Percentiles rank a stretch among this genome's conserved stretches.
These are phyloP conservation scores for Cirrhinus molitorella DNA, from an alignment of 2,797 vertebrate species.

Conservation along the genomic window DNA sequence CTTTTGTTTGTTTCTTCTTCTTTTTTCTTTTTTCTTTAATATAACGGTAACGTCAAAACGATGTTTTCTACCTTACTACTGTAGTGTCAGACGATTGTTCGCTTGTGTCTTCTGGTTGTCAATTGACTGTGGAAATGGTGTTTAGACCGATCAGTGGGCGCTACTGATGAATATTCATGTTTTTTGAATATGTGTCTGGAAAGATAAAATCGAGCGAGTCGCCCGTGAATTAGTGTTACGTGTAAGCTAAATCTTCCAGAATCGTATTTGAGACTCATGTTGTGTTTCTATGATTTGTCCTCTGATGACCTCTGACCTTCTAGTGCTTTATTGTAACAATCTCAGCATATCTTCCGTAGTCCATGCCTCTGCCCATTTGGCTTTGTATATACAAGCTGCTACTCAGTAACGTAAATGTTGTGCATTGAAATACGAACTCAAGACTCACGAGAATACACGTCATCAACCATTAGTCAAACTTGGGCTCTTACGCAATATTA, in stretches of 20 bases:
- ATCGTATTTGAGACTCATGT: conserved; percentile 51
- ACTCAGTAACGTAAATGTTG: conserved; percentile 81
- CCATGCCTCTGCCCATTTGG: conserved; percentile 55
- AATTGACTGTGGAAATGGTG: conserved; percentile 34
- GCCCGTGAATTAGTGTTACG: conserved; percentile 24
- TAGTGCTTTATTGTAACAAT: conserved; percentile 54
- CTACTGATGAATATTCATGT: conserved; percentile 43
- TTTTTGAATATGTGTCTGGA: conserved; percentile 41
- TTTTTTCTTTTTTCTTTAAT: conserved; percentile 41
- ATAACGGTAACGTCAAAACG: conserved; percentile 58
- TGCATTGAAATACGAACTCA: conserved; percentile 71
- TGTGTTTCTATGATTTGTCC: conserved; percentile 45
- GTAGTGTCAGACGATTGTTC: conserved; percentile 52
- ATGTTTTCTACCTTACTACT: conserved; percentile 47
- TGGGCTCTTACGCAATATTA: conserved; percentile 42
- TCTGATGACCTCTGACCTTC: conserved; percentile 44
- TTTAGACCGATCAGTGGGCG: conserved; percentile 40
- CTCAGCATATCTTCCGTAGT: conserved; percentile 43
- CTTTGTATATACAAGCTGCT: conserved; percentile 56
- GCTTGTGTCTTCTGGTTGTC: conserved; percentile 52
- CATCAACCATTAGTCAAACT: conserved; percentile 19
- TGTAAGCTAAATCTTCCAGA: conserved; percentile 46
- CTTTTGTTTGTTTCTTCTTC: not conserved
- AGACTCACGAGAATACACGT: conserved; percentile 28
- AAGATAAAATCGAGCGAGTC: conserved; percentile 15